These are phyloP conservation scores for Drosophila bipectinata DNA, from an alignment of 1,140 invertebrate species.

Conservation along the genomic window DNA sequence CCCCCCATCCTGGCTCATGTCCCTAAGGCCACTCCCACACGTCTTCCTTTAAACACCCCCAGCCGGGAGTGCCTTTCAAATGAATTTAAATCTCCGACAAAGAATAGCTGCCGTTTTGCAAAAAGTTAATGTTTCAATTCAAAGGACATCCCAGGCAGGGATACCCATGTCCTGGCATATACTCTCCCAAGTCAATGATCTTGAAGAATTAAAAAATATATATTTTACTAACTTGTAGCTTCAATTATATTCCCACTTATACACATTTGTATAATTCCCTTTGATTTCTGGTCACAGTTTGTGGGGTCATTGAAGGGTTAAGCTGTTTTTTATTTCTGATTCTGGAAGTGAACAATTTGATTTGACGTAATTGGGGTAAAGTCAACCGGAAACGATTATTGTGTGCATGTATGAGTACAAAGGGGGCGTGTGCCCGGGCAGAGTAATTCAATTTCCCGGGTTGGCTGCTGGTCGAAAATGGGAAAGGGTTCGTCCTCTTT, in stretches of 20 bases:
- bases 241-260: conserved; percentile 7
- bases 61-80: conserved; percentile 33
- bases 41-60: conserved; percentile 3
- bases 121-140: conserved; percentile 80
- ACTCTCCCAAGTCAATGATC: neutral
- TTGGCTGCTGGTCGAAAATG: conserved; percentile 33
- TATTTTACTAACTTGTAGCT: no score
- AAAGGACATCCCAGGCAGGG: neutral
- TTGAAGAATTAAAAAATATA: neutral
- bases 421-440: conserved; percentile 40
- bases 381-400: conserved; percentile 77
- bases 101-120: conserved; percentile 66
- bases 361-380: conserved; percentile 78
- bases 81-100: conserved; percentile 79
- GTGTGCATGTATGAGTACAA: conserved; percentile 22
- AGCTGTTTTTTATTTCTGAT: neutral
- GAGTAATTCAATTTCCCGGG: conserved; percentile 70
- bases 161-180: neutral
- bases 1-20: conserved; percentile 29
- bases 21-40: conserved; percentile 30
- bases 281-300: conserved; percentile 53
- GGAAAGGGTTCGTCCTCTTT: conserved; percentile 17
- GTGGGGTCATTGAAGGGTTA: conserved; percentile 48
- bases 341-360: conserved; percentile 50
- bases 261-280: conserved; percentile 24